Conservation (phyloP, 2,113 vertebrate genomes). For the Cricetomys ansorgei region DNA sequence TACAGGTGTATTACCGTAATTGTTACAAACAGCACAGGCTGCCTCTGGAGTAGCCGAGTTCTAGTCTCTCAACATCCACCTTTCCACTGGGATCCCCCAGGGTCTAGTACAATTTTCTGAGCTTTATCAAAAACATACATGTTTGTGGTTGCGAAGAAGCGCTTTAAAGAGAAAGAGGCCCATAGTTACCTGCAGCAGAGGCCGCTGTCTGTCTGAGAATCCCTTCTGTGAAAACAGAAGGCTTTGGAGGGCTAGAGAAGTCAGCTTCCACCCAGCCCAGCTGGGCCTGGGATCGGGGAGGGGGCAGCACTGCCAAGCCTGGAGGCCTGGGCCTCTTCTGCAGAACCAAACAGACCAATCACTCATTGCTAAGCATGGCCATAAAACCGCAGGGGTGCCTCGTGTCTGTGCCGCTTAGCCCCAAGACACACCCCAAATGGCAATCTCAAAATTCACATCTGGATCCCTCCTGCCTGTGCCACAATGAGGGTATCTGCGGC, state of each 20-base stretch:
- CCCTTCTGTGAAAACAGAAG: conserved; percentile 61
- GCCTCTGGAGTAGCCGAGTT: conserved; percentile 86
- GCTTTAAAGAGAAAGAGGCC: conserved; percentile 87
- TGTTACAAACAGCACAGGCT: conserved; percentile 92
- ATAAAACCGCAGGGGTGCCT: conserved; percentile 26
- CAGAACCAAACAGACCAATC: neutral
- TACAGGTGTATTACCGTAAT: conserved; percentile 94
- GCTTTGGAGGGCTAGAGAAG: conserved; percentile 53
- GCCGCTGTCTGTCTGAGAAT: conserved; percentile 72
- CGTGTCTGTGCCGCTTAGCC: neutral
- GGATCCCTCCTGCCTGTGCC: neutral
- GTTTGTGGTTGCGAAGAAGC: conserved; percentile 88
- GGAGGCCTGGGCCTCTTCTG: neutral
- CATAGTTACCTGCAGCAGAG: conserved; percentile 36
- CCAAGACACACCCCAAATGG: conserved; percentile 62
- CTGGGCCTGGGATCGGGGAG: neutral
- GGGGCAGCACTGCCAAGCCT: neutral
- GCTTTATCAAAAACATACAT: conserved; percentile 92
- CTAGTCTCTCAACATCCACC: conserved; percentile 85
- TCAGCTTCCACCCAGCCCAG: neutral
- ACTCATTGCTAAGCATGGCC: conserved; percentile 51
- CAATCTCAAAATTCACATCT: conserved; percentile 56
- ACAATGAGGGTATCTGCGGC: neutral
- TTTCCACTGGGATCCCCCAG: conserved; percentile 87
- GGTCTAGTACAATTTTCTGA: conserved; percentile 88